Base-by-base conservation (phyloP, 2,113 vertebrate genomes). In the Poeciliopsis occidentalis region DNA sequence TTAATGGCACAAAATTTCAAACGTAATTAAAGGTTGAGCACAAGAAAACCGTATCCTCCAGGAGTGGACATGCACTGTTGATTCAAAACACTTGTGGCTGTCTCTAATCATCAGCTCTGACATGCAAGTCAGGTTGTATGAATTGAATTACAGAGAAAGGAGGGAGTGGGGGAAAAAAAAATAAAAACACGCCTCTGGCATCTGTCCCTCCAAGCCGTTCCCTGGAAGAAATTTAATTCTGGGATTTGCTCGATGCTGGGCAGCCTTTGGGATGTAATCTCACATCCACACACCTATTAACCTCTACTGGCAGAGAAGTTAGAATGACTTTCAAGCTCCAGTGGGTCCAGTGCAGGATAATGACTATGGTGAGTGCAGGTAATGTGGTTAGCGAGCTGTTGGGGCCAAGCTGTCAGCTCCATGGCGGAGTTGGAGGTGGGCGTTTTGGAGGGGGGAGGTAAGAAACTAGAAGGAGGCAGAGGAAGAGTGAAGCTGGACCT, bases 291-390 rank as follows among this genome's bases (percentile, higher is more conserved):
- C 85, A 86, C 82, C 86, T 85, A 88, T 87, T 88, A 92, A 90
- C 91, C 92, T 86, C 82, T 29, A 82, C 82, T 81, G 76, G 78
- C 74, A 85, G 75, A 90, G 86, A 88, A 90, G 85, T 88, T 90
- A 86, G 83, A 91, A 90, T 89, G 90, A 90, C 90, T 91, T 93
- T 92, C 91, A 91, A 84, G 91, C 91, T 91, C 84, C 84, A 84
- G 72, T 89, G 84, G 80, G 80, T 82, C 80, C 61, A 54, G 84
- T 74, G 85, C 81, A 31, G 85, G 83, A 87, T 91, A 93, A 93
- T 92, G 90, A 93, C 88, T 91, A 85, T 81, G 87, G 83, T 87
- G 90, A 91, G 90, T 88, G 88, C 92, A 92, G 91, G 90, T 92
- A 91, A 91, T 93, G 88, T 91, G 88, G 92, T 91, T 90, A 91